Base-by-base conservation (phyloP, 2,888 invertebrate species). In the Coelopa pilipes region DNA sequence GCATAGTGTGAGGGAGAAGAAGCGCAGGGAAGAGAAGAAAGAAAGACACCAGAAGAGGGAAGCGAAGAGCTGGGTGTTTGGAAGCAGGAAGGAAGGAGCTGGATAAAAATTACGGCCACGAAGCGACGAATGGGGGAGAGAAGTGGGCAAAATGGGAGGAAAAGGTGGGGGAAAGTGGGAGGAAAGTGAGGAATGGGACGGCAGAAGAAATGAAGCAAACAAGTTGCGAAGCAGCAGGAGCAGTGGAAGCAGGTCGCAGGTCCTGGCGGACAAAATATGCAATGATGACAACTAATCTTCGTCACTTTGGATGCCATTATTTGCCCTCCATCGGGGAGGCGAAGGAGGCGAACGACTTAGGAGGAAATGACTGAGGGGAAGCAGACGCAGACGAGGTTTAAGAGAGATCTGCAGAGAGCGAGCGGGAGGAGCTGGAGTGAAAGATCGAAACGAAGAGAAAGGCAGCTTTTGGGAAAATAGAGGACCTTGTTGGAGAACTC, bases 281-380 rank as follows among this genome's bases (percentile, higher is more conserved):
- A 46, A 19, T 69, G 69, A 57, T 59, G 69, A 69, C 59, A 59
- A 59, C 57, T 69, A 59, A 69, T 69, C 69, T 71, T 63, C 63
- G 55, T 71, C 71, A 71, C 57, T 71, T 71, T 55, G 55, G 70
- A 46, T 70, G 59, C 49, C 70, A 60, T 70, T 70, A 70, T 24
- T 34, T 34, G 34, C 34, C 34, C 4, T 34, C 34, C 7, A 34
- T 34, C 34, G 34, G 7, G 34, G 34, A 34, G 7, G 34, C 2
- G 34, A 34, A 34, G 2, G 34, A 34, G n/a, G 34, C 34, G 7
- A 34, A 34, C 4, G 34, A 34, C 2, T n/a, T n/a, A 34, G 7
- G 34, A 34, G 34, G 34, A 34, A 34, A 34, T 34, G 34, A 34
- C 7, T 34, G 34, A 34, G 7, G 34, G 34, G 7, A 34, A 34